Percentiles rank a stretch among this genome's conserved stretches.
These are phyloP conservation scores for Mormyrus hasselquistii DNA, from an alignment of 2,797 vertebrate species.

Conservation along the genomic window DNA sequence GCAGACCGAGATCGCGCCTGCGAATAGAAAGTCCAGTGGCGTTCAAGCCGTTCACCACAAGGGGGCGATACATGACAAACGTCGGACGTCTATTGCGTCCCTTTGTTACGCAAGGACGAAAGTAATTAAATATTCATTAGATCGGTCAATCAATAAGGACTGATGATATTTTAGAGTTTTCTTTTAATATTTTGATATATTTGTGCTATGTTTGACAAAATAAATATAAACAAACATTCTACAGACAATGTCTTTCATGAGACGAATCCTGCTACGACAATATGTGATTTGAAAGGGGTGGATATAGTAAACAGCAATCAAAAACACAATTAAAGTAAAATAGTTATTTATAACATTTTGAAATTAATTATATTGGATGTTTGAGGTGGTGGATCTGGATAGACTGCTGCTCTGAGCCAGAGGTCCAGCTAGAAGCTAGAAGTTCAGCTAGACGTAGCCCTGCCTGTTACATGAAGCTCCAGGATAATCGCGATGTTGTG, in stretches of 20 bases:
- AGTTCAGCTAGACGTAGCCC: background rate
- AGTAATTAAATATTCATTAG: background rate
- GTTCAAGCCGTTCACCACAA: background rate
- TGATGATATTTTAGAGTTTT: background rate
- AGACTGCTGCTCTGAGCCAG: background rate
- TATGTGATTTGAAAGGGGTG: background rate
- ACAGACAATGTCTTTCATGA: background rate
- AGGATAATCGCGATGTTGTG: background rate
- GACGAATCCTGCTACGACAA: background rate
- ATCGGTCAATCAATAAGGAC: background rate
- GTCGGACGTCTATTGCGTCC: background rate
- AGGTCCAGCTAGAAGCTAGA: background rate
- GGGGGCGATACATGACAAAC: background rate
- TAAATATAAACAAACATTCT: background rate
- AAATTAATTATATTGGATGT: background rate
- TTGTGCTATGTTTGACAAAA: background rate
- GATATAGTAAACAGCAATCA: background rate
- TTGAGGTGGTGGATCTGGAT: background rate
- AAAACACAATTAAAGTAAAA: background rate
- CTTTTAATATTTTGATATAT: background rate
- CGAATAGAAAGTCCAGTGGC: background rate
- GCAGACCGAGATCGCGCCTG: background rate
- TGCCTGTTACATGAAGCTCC: background rate
- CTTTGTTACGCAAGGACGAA: background rate
- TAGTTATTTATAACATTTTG: background rate